These are phyloP conservation scores for Hafferia zeledoni DNA, from an alignment of 2,797 vertebrate genomes.

Conservation along the genomic window DNA sequence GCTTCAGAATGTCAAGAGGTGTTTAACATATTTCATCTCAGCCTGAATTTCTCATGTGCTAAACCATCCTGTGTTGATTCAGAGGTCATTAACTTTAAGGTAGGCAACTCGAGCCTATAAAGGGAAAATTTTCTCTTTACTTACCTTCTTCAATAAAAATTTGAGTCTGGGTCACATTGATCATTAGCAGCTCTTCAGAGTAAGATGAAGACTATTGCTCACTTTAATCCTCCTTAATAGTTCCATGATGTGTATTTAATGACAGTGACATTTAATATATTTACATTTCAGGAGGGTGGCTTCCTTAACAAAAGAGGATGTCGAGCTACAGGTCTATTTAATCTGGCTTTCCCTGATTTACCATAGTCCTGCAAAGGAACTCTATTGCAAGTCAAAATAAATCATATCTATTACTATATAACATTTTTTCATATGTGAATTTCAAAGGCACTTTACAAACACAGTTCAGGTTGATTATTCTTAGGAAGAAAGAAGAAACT, in stretches of 20 bases:
- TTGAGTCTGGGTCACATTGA: not conserved
- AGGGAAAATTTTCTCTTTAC: not conserved
- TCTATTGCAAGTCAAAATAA: not conserved
- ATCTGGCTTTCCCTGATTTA: not conserved
- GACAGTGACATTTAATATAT: not conserved
- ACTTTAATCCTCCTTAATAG: not conserved
- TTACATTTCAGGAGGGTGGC: not conserved
- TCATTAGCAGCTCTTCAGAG: not conserved
- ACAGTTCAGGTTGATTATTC: not conserved
- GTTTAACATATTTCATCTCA: constrained; percentile 40
- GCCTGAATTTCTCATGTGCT: not conserved
- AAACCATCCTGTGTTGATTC: constrained; percentile 20
- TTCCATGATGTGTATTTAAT: not conserved
- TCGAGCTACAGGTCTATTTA: not conserved
- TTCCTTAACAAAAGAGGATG: not conserved
- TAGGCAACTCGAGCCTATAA: not conserved
- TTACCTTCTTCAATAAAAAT: not conserved
- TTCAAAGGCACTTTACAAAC: not conserved
- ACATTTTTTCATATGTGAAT: not conserved
- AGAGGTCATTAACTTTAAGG: constrained; percentile 23
- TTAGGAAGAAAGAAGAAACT: not conserved
- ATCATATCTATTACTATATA: not conserved
- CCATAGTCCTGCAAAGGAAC: not conserved
- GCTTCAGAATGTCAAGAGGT: constrained; percentile 52
- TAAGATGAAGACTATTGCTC: not conserved